phyloP scores from a whole-genome alignment of 2,888 invertebrate genomes.

The Eucriotettix oculatus region DNA sequence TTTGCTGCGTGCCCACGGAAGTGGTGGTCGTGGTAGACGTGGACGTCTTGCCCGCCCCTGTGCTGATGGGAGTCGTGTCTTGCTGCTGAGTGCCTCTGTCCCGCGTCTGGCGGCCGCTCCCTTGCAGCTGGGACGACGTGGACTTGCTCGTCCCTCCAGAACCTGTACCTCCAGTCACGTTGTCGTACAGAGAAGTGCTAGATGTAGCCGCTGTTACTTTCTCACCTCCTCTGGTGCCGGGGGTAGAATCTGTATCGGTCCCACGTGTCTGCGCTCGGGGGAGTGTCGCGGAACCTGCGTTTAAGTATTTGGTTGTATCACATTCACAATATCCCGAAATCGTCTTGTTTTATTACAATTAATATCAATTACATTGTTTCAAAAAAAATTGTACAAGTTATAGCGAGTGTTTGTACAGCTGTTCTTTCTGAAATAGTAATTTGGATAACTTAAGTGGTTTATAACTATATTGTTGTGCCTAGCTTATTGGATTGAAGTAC shows the following conservation, averaged over 20 bases:
- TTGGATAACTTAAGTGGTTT: too few species aligned
- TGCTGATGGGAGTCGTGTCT: slow-evolving; percentile 19
- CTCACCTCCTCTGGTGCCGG: slow-evolving; percentile 24
- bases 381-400: too few species aligned
- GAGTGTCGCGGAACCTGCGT: slow-evolving; percentile 63
- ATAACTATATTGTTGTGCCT: too few species aligned
- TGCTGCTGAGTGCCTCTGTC: slow-evolving; percentile 21
- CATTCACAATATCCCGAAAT: too few species aligned
- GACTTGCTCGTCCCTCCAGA: slow-evolving; percentile 12
- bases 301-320: too few species aligned
- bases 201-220: slow-evolving; percentile 76
- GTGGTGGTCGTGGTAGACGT: background rate
- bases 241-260: slow-evolving; percentile 50
- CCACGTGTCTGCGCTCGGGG: slow-evolving; percentile 60
- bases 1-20: slow-evolving; percentile 30
- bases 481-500: too few species aligned
- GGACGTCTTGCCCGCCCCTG: background rate
- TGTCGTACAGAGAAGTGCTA: slow-evolving; percentile 75
- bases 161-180: slow-evolving; percentile 36
- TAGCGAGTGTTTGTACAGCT: too few species aligned
- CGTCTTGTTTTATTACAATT: too few species aligned
- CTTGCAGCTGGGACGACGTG: background rate
- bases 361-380: too few species aligned
- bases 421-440: too few species aligned
- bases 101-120: slow-evolving; percentile 7